Evolutionary conservation across 2,113 vertebrate species (phyloP), one percentile per base, ranked within the genome.

Genomic region (Leptobrachium leishanense): DNA sequence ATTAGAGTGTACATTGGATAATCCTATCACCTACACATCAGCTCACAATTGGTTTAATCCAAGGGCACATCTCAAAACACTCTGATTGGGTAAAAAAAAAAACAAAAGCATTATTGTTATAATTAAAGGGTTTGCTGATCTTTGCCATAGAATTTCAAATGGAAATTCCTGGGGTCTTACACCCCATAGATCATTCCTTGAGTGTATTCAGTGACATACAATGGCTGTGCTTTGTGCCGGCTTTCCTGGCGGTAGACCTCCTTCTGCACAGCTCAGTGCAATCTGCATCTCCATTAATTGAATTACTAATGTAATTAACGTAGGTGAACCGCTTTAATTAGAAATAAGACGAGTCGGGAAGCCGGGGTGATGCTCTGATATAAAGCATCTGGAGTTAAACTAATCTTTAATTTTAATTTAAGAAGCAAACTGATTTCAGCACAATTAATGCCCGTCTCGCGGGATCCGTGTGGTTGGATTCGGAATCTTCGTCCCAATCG

Each of bases 291-390:
- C 88, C 85, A 88, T 89, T 90, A 90, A 91, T 88, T 85, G 86
- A 89, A 88, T 87, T 88, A 86, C 79, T 89, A 88, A 87, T 90
- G 83, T 82, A 88, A 89, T 92, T 90, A 84, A 88, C 90, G 90
- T 85, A 85, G 59, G 83, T 87, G 85, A 87, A 85, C 88, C 54
- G 83, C 73, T 87, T 82, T 87, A 88, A 83, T 89, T 92, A 88
- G 86, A 88, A 87, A 69, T 15, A 86, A 85, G 85, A 88, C 2
- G 57, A 72, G 81, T 83, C 42, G 84, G 59, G 83, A 85, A 82
- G 75, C 42, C 42, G 50, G 69, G 20, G 78, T 81, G 78, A 87
- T 90, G 89, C 83, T 84, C 80, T 80, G 72, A 83, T 85, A 88
- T 76, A n/a, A 82, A 74, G 85, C 83, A 84, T 87, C 84, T 87